These are phyloP conservation scores for Apamea monoglypha DNA, from an alignment of 2,888 invertebrate species.

Conservation along the genomic window DNA sequence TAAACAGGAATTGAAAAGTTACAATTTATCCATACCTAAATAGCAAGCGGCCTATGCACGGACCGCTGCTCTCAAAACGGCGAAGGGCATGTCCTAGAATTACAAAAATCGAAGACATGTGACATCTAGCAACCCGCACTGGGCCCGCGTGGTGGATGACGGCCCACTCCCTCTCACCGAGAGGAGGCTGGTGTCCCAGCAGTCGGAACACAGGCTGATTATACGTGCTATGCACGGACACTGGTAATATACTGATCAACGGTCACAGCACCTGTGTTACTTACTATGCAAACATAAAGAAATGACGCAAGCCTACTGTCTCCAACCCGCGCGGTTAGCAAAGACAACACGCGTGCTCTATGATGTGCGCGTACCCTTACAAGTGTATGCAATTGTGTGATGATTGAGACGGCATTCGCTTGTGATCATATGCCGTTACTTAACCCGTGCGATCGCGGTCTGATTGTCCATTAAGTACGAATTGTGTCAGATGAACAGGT, in stretches of 20 bases:
- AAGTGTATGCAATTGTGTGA: conserved; percentile 56
- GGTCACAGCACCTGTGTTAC: background rate
- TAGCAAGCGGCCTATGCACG: background rate
- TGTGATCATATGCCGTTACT: conserved; percentile 76
- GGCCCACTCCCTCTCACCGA: too few relatives aligned
- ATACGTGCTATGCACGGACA: too few relatives aligned
- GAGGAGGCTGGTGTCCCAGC: too few relatives aligned
- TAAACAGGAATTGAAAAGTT: background rate
- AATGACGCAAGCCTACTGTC: background rate
- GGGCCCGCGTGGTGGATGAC: too few relatives aligned
- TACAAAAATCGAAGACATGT: too few relatives aligned
- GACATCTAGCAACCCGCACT: too few relatives aligned
- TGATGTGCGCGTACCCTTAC: conserved; percentile 37
- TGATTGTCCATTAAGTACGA: conserved; percentile 76
- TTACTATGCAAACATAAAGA: too few relatives aligned
- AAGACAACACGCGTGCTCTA: too few relatives aligned
- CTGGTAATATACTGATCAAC: background rate
- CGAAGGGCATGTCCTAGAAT: too few relatives aligned
- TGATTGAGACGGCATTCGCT: conserved; percentile 68
- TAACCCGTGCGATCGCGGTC: conserved; percentile 57
- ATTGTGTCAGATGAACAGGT: conserved; percentile 67
- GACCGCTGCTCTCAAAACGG: background rate
- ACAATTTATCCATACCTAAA: background rate
- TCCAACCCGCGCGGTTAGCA: conserved; percentile 6
- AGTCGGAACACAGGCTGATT: too few relatives aligned